These are phyloP conservation scores for Hermodice carunculata DNA, from an alignment of 2,888 invertebrate genomes.

Conservation along the genomic window DNA sequence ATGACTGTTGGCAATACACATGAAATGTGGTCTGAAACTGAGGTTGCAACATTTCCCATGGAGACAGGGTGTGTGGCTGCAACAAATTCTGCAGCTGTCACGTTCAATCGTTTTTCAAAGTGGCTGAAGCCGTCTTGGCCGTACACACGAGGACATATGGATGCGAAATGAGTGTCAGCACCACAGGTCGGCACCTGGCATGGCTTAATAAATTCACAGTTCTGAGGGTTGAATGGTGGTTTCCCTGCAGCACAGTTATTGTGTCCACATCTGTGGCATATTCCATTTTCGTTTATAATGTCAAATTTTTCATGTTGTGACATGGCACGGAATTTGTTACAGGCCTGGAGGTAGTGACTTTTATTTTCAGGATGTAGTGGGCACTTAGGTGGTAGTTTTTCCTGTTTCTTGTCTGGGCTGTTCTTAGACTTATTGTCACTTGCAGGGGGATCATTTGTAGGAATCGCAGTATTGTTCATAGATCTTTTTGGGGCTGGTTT, in stretches of 20 bases:
- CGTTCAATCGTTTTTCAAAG: too few species aligned
- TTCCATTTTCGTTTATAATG: neutral
- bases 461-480: neutral
- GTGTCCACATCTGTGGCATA: neutral
- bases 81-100: too few species aligned
- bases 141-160: neutral
- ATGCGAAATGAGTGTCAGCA: neutral
- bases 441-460: neutral
- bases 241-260: neutral
- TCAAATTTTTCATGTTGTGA: neutral
- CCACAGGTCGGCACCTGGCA: neutral
- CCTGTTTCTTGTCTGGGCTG: neutral
- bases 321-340: neutral
- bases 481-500: neutral
- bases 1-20: constrained; percentile 13
- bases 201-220: neutral
- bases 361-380: neutral
- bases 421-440: neutral
- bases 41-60: too few species aligned
- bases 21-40: neutral
- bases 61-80: too few species aligned
- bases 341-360: neutral
- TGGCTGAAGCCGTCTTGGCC: neutral
- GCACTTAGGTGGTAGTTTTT: neutral
- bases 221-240: neutral